Base-by-base conservation (phyloP, 2,797 vertebrate species). In the Dipus sagitta region DNA sequence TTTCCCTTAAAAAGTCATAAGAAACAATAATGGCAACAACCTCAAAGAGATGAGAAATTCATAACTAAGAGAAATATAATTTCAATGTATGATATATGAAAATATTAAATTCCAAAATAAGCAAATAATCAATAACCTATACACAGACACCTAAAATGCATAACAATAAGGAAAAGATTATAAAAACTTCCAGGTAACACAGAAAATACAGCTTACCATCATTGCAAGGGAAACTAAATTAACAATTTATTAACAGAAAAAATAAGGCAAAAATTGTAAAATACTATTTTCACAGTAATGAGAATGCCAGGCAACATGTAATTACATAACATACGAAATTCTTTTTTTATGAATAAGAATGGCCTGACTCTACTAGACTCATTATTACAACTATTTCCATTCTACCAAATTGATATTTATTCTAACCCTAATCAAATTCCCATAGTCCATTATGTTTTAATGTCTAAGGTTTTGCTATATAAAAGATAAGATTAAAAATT, bases 401-500 rank as follows among this genome's bases (percentile, higher is more conserved):
- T 78, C 87, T 86, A 12, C 6, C 6, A 47, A 75, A 65, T 34
- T 75, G 17, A 24, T 64, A 52, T 52, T 75, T 62, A 72, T 70
- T 28, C 13, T 62, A 30, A 77, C 82, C 78, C 72, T 81, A 88
- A 74, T 78, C 72, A 62, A 6, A 75, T 64, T 3, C 2, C 3
- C 86, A 64, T 54, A 71, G 32, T 87, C 86, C 30, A 62, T 65
- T 58, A 17, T 58, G 12, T 58, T 58, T 58, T 58, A 58, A 58
- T 58, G 54, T 58, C 12, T 58, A 17, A 58, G 4, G 54, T 58
- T 78, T 93, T 80, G 90, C 89, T n/a, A 71, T 83, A 5, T 67
- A 79, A 86, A 84, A 83, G 26, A 20, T 28, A 24, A 28, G 9
- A 84, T 88, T 64, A 9, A 83, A 92, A 90, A 79, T 34, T 71